phyloP scores from a whole-genome alignment of 2,797 vertebrate genomes.

The Cryptoprocta ferox region DNA sequence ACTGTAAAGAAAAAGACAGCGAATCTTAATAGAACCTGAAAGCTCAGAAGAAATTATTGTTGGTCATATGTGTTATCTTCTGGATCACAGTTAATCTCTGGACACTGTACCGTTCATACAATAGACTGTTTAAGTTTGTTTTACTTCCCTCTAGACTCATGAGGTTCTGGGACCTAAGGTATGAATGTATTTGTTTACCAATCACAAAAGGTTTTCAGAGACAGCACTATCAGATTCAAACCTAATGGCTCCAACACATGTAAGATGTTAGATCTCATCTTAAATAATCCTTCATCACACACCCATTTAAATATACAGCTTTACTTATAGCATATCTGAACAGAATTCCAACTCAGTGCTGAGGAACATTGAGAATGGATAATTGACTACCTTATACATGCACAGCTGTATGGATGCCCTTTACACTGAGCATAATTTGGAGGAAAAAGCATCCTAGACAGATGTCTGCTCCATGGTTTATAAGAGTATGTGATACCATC shows the following conservation, averaged over 20 bases:
- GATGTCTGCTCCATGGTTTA: conserved; percentile 83
- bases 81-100: not conserved
- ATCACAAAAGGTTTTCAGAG: conserved; percentile 6
- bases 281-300: not conserved
- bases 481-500: conserved; percentile 85
- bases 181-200: conserved; percentile 1
- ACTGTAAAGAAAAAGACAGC: conserved; percentile 34
- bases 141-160: conserved; percentile 14
- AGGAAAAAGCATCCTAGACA: conserved; percentile 83
- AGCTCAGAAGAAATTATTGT: not conserved
- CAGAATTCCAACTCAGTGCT: conserved; percentile 66
- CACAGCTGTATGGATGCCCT: conserved; percentile 76
- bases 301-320: not conserved
- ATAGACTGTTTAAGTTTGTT: not conserved
- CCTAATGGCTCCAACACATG: not conserved
- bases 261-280: not conserved
- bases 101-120: not conserved
- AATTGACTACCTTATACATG: conserved; percentile 74
- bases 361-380: conserved; percentile 57
- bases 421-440: conserved; percentile 80
- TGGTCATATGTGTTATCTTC: not conserved
- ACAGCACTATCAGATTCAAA: conserved; percentile 47
- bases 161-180: not conserved
- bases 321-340: conserved; percentile 5
- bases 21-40: not conserved